A percentile compares a stretch with the other conserved stretches of the same genome.
Evolutionary conservation across 2,797 vertebrate species (phyloP).

Genomic region (Sternotherus odoratus): DNA sequence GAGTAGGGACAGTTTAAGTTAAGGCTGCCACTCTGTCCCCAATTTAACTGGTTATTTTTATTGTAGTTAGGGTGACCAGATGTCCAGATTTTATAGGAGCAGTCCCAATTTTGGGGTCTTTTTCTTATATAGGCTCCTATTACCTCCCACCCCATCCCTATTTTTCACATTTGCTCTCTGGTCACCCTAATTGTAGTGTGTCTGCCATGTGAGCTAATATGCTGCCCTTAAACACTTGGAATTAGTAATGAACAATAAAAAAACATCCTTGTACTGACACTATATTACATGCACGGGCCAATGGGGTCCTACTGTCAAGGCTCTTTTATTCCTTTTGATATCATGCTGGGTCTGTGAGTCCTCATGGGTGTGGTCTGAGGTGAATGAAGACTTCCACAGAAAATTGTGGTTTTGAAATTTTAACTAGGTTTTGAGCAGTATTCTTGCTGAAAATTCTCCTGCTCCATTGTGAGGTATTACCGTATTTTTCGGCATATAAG

Average conservation of each 20-base stretch:
- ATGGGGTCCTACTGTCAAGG: not conserved
- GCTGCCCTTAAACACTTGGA: conserved; percentile 43
- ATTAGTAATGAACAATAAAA: conserved; percentile 37
- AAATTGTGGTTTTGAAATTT: conserved; percentile 26
- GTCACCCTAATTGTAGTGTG: not conserved
- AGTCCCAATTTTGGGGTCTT: too few species aligned
- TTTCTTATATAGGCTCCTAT: too few species aligned
- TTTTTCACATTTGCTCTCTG: too few species aligned
- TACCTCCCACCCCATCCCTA: too few species aligned
- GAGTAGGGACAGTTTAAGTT: conserved; percentile 64
- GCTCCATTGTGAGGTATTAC: not conserved
- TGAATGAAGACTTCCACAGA: conserved; percentile 15
- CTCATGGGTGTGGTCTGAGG: not conserved
- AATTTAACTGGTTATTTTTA: conserved; percentile 50
- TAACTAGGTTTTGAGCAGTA: conserved; percentile 15
- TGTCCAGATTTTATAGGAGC: too few species aligned
- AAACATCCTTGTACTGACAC: conserved; percentile 42
- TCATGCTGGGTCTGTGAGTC: not conserved
- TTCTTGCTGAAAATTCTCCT: not conserved
- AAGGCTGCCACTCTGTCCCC: conserved; percentile 57
- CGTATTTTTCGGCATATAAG: too few species aligned
- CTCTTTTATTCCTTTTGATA: not conserved
- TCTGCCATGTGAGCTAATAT: conserved; percentile 60
- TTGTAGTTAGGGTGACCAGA: not conserved
- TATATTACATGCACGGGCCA: not conserved